Evolutionary conservation across 2,888 invertebrate species (phyloP).

Genomic region (Alsophila aescularia): DNA sequence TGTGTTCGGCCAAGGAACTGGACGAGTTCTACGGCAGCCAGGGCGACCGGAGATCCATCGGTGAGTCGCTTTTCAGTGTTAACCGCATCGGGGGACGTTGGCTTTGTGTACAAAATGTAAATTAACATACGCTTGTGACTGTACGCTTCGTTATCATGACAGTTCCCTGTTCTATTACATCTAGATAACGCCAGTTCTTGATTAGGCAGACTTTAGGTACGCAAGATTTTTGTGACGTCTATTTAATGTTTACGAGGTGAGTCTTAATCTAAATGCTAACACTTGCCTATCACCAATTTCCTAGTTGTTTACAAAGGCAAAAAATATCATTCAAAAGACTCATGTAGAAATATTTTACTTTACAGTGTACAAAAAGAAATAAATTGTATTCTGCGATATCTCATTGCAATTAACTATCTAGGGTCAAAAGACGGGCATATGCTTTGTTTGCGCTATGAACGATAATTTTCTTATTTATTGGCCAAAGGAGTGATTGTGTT

Average conservation of each 20-base stretch:
- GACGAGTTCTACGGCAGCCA: constrained; percentile 86
- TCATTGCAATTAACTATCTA: constrained; percentile 26
- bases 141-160: constrained; percentile 38
- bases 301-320: neutral
- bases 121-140: constrained; percentile 49
- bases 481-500: constrained; percentile 30
- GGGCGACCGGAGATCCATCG: constrained; percentile 82
- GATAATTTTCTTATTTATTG: constrained; percentile 60
- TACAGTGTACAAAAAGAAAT: neutral
- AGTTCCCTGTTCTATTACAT: constrained; percentile 36
- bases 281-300: constrained; percentile 12
- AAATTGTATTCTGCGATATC: neutral
- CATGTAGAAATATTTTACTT: neutral
- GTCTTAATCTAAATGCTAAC: constrained; percentile 20
- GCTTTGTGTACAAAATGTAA: constrained; percentile 52
- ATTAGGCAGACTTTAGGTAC: constrained; percentile 27
- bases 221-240: constrained; percentile 30
- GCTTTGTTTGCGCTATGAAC: constrained; percentile 48
- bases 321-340: neutral
- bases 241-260: constrained; percentile 17
- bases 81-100: constrained; percentile 59
- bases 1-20: constrained; percentile 88
- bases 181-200: constrained; percentile 32
- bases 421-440: constrained; percentile 36
- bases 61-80: constrained; percentile 71